phyloP scores from a whole-genome alignment of 2,888 invertebrate genomes.

The Meteorus cinctellus region DNA sequence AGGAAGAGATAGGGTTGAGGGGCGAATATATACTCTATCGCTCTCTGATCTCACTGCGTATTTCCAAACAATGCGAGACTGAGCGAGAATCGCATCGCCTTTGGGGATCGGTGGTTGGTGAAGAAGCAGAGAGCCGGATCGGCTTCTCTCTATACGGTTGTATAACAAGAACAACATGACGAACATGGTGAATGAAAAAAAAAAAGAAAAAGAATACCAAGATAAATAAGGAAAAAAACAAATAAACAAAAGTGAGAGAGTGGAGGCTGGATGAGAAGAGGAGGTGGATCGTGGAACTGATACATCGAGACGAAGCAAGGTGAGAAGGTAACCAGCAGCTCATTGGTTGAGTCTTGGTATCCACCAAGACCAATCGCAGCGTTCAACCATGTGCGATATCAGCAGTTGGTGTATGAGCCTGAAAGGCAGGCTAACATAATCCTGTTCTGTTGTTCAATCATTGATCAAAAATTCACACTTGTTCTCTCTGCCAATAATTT shows the following conservation, averaged over 20 bases:
- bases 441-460: not conserved
- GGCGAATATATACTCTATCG: slow-evolving; percentile 56
- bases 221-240: slow-evolving; percentile 38
- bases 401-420: not conserved
- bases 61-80: slow-evolving; percentile 70
- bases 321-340: slow-evolving; percentile 63
- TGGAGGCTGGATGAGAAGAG: slow-evolving; percentile 46
- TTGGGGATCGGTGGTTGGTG: slow-evolving; percentile 47
- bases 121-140: slow-evolving; percentile 42
- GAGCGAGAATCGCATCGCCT: slow-evolving; percentile 57
- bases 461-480: no score
- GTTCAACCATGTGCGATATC: not conserved
- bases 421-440: slow-evolving; percentile 35
- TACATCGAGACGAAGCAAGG: slow-evolving; percentile 53
- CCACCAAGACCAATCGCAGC: slow-evolving; percentile 63
- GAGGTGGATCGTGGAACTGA: slow-evolving; percentile 51
- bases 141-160: slow-evolving; percentile 40
- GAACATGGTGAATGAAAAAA: not conserved
- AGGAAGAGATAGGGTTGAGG: slow-evolving; percentile 47
- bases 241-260: slow-evolving; percentile 38
- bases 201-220: slow-evolving; percentile 26
- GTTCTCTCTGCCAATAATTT: no score
- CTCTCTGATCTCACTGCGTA: slow-evolving; percentile 63
- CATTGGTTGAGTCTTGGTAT: slow-evolving; percentile 64
- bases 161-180: slow-evolving; percentile 47